These are phyloP conservation scores for Mercenaria mercenaria DNA, from an alignment of 1,140 invertebrate genomes.

Conservation along the genomic window DNA sequence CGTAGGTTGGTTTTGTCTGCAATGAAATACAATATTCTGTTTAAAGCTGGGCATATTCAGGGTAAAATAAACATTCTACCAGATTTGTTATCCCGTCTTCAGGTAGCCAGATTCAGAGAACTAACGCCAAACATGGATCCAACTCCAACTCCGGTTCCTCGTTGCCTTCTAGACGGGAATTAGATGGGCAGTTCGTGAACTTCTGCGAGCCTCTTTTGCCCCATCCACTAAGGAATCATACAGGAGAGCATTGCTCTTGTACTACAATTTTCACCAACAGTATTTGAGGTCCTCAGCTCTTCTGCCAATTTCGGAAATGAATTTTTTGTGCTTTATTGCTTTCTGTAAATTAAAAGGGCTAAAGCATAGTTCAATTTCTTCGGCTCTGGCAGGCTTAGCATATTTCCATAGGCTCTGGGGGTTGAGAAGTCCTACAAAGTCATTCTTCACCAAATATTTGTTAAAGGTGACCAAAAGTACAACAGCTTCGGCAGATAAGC, in stretches of 20 bases:
- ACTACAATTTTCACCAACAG: neutral
- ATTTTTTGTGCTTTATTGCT: slow-evolving; percentile 9
- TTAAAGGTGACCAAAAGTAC: neutral
- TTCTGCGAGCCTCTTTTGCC: neutral
- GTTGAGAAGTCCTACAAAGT: neutral
- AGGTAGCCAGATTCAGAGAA: slow-evolving; percentile 44
- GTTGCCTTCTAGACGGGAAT: neutral
- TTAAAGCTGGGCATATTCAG: slow-evolving; percentile 62
- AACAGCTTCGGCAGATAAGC: neutral
- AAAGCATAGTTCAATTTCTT: neutral
- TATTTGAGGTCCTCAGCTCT: neutral
- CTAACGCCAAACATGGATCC: slow-evolving; percentile 50
- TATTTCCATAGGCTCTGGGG: slow-evolving; percentile 30
- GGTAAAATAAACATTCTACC: slow-evolving; percentile 57
- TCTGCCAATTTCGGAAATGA: neutral
- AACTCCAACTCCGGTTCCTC: neutral
- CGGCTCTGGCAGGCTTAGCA: neutral
- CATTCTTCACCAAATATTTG: slow-evolving; percentile 22
- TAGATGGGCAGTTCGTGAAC: neutral
- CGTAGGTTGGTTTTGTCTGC: slow-evolving; percentile 34
- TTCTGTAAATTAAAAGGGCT: neutral
- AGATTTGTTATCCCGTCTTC: slow-evolving; percentile 65
- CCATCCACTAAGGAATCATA: slow-evolving; percentile 15
- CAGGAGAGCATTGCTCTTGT: neutral
- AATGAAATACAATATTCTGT: slow-evolving; percentile 64